Evolutionary conservation across 2,797 vertebrate genomes (phyloP).

Genomic region (Enteromius argenteus): DNA sequence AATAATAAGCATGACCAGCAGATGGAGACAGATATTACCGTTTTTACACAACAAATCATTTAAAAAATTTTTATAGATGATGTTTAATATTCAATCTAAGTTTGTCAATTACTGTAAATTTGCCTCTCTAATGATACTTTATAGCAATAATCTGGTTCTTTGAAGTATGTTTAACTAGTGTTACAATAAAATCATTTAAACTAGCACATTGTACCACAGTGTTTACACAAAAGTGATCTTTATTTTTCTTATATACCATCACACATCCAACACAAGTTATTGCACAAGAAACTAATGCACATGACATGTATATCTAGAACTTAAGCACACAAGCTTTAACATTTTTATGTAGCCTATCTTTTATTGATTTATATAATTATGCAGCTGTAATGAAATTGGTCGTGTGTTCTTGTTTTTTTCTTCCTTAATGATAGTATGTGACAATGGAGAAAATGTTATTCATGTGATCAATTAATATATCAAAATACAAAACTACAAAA

Average conservation of each 20-base stretch:
- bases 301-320: neutral
- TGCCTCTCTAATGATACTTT: neutral
- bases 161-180: neutral
- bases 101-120: neutral
- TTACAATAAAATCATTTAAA: neutral
- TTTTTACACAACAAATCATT: neutral
- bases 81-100: neutral
- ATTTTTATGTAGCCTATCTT: neutral
- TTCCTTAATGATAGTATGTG: neutral
- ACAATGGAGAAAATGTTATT: neutral
- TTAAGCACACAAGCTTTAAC: neutral
- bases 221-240: too few relatives aligned
- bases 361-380: neutral
- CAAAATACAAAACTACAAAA: neutral
- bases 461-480: too few relatives aligned
- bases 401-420: neutral
- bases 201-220: neutral
- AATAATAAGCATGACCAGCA: neutral
- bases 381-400: neutral
- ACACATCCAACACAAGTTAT: too few relatives aligned
- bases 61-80: too few relatives aligned
- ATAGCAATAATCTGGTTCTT: neutral
- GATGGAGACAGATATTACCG: neutral
- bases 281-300: neutral
- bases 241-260: too few relatives aligned